Percentiles rank a stretch among this genome's conserved stretches.
phyloP scores from a whole-genome alignment of 2,113 vertebrate genomes.

The Tapirus terrestris region DNA sequence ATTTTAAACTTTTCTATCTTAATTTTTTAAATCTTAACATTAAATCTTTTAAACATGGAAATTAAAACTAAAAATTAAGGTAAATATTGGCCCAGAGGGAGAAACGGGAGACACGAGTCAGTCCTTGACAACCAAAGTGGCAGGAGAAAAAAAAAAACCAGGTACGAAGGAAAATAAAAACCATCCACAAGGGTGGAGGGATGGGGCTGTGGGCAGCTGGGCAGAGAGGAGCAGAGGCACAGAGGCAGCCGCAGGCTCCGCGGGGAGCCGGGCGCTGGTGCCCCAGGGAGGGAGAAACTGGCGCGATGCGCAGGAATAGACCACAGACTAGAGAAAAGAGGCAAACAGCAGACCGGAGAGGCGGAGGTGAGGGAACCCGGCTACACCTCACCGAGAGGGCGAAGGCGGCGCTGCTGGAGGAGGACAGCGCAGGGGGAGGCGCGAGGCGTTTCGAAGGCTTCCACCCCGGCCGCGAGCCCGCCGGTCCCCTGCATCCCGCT shows the following conservation, averaged over 20 bases:
- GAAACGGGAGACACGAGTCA: background rate
- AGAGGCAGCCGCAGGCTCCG: background rate
- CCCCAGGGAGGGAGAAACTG: background rate
- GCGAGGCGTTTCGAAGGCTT: background rate
- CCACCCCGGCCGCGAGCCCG: background rate
- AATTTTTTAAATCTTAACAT: background rate
- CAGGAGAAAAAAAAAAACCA: background rate
- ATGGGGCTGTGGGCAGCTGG: background rate
- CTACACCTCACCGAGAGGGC: background rate
- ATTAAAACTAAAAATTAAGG: background rate
- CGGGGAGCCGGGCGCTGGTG: background rate
- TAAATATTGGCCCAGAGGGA: background rate
- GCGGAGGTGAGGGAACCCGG: background rate
- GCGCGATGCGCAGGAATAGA: constrained; percentile 3
- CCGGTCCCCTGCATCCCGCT: background rate
- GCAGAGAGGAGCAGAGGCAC: background rate
- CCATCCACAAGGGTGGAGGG: background rate
- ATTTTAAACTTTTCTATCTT: constrained; percentile 25
- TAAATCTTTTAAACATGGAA: background rate
- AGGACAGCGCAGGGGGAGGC: background rate
- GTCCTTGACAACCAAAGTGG: background rate
- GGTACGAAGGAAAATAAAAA: background rate
- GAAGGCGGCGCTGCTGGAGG: background rate
- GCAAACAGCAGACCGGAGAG: background rate
- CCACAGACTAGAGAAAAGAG: background rate